These are phyloP conservation scores for Troides helena DNA, from an alignment of 2,888 invertebrate genomes.

Conservation along the genomic window DNA sequence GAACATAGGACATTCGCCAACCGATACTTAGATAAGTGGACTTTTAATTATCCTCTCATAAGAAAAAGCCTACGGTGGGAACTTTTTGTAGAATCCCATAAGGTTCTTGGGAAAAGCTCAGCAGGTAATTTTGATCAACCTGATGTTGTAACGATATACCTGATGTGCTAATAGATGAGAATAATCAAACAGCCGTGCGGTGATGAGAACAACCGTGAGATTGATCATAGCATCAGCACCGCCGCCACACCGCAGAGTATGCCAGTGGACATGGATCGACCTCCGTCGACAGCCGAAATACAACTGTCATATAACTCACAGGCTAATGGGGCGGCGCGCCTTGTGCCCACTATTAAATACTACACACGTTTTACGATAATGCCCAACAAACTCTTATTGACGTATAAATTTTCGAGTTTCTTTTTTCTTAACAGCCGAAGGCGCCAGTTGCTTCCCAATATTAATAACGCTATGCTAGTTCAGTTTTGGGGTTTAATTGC, in stretches of 20 bases:
- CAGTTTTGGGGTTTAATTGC: slow-evolving; percentile 72
- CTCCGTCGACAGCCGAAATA: slow-evolving; percentile 41
- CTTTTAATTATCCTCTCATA: too few species aligned
- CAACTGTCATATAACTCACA: slow-evolving; percentile 73
- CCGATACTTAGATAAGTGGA: too few species aligned
- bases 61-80: too few species aligned
- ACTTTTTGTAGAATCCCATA: too few species aligned
- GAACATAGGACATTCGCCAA: too few species aligned
- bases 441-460: slow-evolving; percentile 73
- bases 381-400: slow-evolving; percentile 74
- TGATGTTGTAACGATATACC: too few species aligned
- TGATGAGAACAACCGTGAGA: slow-evolving; percentile 9
- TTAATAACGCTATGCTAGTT: slow-evolving; percentile 70
- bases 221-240: slow-evolving; percentile 8
- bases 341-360: slow-evolving; percentile 75
- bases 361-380: slow-evolving; percentile 75
- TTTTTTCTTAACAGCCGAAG: slow-evolving; percentile 62
- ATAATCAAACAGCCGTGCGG: background rate
- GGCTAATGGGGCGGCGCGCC: slow-evolving; percentile 73
- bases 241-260: slow-evolving; percentile 20
- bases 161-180: background rate
- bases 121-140: too few species aligned
- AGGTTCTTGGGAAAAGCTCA: too few species aligned
- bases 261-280: slow-evolving; percentile 31
- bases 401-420: slow-evolving; percentile 69